phyloP scores from a whole-genome alignment of 2,888 invertebrate species.

The Dicranocentrus wangi region DNA sequence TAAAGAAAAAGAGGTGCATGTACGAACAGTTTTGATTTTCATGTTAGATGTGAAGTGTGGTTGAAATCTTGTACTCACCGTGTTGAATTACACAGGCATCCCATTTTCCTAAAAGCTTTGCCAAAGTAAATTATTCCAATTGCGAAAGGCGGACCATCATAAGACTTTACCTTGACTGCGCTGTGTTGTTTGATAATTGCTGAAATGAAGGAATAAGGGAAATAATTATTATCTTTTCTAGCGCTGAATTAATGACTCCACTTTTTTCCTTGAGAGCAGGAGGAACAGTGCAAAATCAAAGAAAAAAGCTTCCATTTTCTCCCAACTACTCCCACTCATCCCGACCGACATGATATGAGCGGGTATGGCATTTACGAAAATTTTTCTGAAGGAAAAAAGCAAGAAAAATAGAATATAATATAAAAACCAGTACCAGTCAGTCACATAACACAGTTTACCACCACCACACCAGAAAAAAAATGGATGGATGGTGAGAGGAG shows the following conservation, averaged over 20 bases:
- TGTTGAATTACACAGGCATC: not conserved
- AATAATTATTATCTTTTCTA: slow-evolving; percentile 39
- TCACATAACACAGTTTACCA: too few relatives aligned
- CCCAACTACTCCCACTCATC: too few relatives aligned
- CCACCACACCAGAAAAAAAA: too few relatives aligned
- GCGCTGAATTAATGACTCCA: slow-evolving; percentile 27
- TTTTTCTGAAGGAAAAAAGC: not conserved
- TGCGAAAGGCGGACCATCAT: slow-evolving; percentile 6
- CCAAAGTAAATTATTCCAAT: slow-evolving; percentile 19
- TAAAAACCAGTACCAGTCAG: slow-evolving; percentile 18
- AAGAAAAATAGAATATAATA: too few relatives aligned
- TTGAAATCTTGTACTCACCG: not conserved
- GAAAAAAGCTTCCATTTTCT: not conserved
- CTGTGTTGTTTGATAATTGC: slow-evolving; percentile 28
- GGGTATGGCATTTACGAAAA: too few relatives aligned
- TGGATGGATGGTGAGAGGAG: too few relatives aligned
- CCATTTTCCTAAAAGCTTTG: not conserved
- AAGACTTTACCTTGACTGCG: slow-evolving; percentile 11
- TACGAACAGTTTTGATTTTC: too few relatives aligned
- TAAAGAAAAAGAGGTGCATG: not conserved
- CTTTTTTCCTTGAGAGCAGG: slow-evolving; percentile 6
- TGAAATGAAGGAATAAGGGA: slow-evolving; percentile 28
- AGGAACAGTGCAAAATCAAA: not conserved
- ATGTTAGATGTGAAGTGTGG: not conserved
- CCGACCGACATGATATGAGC: too few relatives aligned